Evolutionary conservation across 2,113 vertebrate genomes (phyloP), one percentile per base, ranked within the genome.

Genomic region (Butastur rufipennis): DNA sequence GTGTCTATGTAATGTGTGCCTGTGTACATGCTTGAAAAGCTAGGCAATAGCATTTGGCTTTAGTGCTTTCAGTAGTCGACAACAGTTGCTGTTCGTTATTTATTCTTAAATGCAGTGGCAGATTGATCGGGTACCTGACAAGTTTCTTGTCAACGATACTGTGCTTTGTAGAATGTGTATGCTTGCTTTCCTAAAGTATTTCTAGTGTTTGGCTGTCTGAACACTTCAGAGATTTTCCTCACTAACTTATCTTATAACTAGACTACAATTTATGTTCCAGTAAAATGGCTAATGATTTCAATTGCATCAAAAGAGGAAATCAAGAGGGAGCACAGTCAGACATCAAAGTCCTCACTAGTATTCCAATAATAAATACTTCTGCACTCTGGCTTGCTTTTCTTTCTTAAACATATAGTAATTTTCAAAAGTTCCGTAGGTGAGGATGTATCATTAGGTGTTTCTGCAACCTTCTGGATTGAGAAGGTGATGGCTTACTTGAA

Each of bases 111-210:
- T 56, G 34, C 52, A n/a, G 21, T 79, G 34, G 36, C 68, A 87
- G 21, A 47, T 84, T 93, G 81, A 77, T 91, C 50, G 79, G 93
- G 87, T 61, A 67, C 56, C 42, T 90, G 91, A 82, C 73, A 87
- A 65, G 48, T 65, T 89, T 62, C 53, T 75, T 91, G 53, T 72
- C 77, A 91, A 11, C 2, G 2, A 11, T 48, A 40, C 38, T 47
- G 20, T 11, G 10, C 47, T 86, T 65, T 86, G 36, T 58, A 47
- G 86, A 81, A 59, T 59, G 31, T 15, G 42, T 77, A 8, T 63
- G 36, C 29, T 11, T 86, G 55, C 32, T 92, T 96, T 93, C n/a
- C 16, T 42, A 4, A 73, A 74, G 32, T 74, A 25, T 75, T 90
- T 86, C 62, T 72, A 0, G 31, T 40, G 40, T 72, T 85, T 92